Base-by-base conservation (phyloP, 2,113 vertebrate genomes). In the Carollia perspicillata region DNA sequence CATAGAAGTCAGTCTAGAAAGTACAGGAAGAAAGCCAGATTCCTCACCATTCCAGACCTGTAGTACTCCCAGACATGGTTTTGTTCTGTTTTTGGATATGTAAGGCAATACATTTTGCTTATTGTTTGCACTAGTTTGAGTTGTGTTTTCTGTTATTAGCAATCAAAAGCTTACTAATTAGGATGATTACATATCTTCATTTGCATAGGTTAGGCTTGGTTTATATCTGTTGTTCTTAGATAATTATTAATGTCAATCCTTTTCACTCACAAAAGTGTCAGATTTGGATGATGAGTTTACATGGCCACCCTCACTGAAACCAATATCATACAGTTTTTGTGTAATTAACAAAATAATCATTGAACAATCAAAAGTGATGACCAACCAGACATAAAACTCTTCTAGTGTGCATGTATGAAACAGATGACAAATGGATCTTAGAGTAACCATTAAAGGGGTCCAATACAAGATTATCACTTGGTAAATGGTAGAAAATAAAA, bases 101-200 rank as follows among this genome's bases (percentile, higher is more conserved):
- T 35, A 96, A 93, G 10, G 14, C 28, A 94, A 60, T 49, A 66
- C 9, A 95, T 53, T 89, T 91, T 6, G 18, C n/a, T 94, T 77
- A 51, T 13, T 75, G 72, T 80, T 77, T 91, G 78, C 77, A 37
- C 44, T 66, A 93, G 33, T 49, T 53, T 92, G 42, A 74, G 5
- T 55, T 86, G 35, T 95, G 35, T 94, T 89, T 94, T 92, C 94
- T 90, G 58, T 86, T 95, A 88, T n/a, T 89, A 69, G 26, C 22
- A 55, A 94, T 89, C 42, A 92, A 96, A 94, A 74, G n/a, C 58
- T 80, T 65, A 28, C 23, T 35, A 80, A 65, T 85, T 66, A 92
- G 17, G 26, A 35, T 83, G n/a, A 90, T 18, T 33, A 58, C 18
- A 12, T 81, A 94, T 71, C 17, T 93, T 95, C 71, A 74, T 84